Conservation (phyloP, 2,797 vertebrate genomes). For the Gymnothorax reevesii region DNA sequence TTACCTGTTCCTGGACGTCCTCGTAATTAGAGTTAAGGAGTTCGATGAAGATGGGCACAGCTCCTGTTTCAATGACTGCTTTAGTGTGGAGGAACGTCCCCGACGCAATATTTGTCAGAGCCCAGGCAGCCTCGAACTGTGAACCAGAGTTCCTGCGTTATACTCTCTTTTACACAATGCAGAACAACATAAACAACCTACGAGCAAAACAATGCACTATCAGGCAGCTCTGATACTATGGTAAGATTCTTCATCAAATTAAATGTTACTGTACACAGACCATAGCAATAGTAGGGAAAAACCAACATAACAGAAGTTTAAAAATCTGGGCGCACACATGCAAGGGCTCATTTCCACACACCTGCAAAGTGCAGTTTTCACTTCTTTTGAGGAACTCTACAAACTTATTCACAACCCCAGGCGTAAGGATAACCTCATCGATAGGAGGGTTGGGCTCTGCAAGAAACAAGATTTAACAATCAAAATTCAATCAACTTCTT, state of each 20-base stretch:
- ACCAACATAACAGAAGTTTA: neutral
- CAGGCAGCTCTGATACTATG: neutral
- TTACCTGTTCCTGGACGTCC: conserved; percentile 95
- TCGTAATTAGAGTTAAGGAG: conserved; percentile 93
- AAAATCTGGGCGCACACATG: neutral
- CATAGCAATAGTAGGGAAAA: neutral
- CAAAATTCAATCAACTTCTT: neutral
- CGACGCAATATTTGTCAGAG: conserved; percentile 95
- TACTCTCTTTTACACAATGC: neutral
- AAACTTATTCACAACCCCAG: conserved; percentile 85
- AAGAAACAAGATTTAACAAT: conserved; percentile 31
- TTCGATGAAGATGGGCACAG: conserved; percentile 94
- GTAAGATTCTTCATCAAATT: neutral
- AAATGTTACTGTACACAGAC: neutral
- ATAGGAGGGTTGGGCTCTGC: conserved; percentile 91
- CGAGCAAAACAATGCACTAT: neutral
- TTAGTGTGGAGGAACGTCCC: conserved; percentile 94
- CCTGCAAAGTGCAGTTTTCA: conserved; percentile 95
- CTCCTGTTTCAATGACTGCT: conserved; percentile 94
- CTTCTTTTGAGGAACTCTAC: conserved; percentile 91
- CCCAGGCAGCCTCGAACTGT: conserved; percentile 97
- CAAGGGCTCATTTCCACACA: conserved; percentile 54
- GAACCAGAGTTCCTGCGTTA: conserved; percentile 24
- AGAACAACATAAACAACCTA: neutral
- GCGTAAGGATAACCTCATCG: conserved; percentile 88